Evolutionary conservation across 2,113 vertebrate genomes (phyloP).

Genomic region (Myrmophylax atrothorax): DNA sequence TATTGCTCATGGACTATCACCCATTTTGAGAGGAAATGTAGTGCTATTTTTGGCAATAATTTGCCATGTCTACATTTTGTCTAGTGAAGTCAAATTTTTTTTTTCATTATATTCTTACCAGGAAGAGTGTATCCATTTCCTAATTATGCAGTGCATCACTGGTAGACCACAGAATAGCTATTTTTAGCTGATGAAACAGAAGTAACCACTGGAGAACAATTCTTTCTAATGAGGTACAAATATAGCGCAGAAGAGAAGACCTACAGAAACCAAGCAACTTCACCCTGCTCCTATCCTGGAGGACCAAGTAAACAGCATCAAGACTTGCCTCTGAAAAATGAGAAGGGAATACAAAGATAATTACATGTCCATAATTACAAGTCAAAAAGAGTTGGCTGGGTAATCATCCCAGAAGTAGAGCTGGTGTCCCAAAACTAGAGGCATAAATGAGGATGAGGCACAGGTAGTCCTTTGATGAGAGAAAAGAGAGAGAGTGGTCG

Average conservation of each 20-base stretch:
- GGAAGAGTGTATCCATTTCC: neutral
- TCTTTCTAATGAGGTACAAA: neutral
- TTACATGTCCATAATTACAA: neutral
- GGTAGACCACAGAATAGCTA: neutral
- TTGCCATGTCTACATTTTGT: neutral
- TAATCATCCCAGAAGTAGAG: neutral
- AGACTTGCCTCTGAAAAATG: neutral
- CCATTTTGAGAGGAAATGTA: neutral
- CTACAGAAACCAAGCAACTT: neutral
- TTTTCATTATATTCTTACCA: neutral
- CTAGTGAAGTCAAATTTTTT: neutral
- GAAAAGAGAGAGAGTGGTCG: neutral
- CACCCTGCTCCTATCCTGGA: neutral
- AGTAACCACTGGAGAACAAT: neutral
- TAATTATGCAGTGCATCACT: neutral
- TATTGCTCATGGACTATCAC: neutral
- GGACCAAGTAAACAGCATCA: neutral
- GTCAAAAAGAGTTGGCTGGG: neutral
- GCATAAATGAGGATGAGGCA: neutral
- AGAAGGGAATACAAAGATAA: neutral
- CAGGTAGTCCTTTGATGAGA: neutral
- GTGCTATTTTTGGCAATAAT: neutral
- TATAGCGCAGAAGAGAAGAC: rapidly evolving
- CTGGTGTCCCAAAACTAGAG: neutral
- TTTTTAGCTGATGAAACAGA: neutral